Evolutionary conservation across 2,113 vertebrate genomes (phyloP), one percentile per base, ranked within the genome.

Genomic region (Eira barbara): DNA sequence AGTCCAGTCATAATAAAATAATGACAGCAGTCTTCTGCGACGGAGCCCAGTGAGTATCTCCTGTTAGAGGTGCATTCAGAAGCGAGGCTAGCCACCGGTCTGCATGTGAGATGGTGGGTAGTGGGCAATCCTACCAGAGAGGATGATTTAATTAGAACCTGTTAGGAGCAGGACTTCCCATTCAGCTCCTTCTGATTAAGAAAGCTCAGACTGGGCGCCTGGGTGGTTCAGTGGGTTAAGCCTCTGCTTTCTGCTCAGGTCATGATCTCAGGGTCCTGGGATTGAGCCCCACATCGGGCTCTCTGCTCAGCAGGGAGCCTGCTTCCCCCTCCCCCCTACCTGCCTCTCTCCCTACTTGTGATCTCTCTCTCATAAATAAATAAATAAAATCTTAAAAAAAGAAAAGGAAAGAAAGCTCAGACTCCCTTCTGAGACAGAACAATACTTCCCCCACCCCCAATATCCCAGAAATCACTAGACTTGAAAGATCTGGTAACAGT

Each of bases 1-100:
- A 87, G 61, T 67, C 65, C 95, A 97, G 81, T 85, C 23, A 89
- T 84, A 69, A 89, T 87, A 63, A 96, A 97, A 82, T 74, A 78
- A 86, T 73, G 61, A n/a, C 21, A 87, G 78, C 59, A 84, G 2
- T 14, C 79, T 97, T 97, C 25, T 97, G 10, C 74, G 42, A 59
- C 71, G 31, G 17, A 55, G 90, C 21, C 34, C 2, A 78, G 65
- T 93, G 15, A 25, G 76, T 1, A 80, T 10, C 13, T 52, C 34
- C 61, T 45, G 55, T 42, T 12, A 85, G 79, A 92, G 61, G 25
- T 17, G 2, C 81, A 49, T 79, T 88, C 81, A 84, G 59, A 52
- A 49, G 3, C 52, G 34, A 80, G 86, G 67, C 14, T 20, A 36
- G 42, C 59, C 23, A 4, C 45, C 7, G 23, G 1, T 89, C 59